These are phyloP conservation scores for Cydia fagiglandana DNA, from an alignment of 1,140 invertebrate genomes.

Conservation along the genomic window DNA sequence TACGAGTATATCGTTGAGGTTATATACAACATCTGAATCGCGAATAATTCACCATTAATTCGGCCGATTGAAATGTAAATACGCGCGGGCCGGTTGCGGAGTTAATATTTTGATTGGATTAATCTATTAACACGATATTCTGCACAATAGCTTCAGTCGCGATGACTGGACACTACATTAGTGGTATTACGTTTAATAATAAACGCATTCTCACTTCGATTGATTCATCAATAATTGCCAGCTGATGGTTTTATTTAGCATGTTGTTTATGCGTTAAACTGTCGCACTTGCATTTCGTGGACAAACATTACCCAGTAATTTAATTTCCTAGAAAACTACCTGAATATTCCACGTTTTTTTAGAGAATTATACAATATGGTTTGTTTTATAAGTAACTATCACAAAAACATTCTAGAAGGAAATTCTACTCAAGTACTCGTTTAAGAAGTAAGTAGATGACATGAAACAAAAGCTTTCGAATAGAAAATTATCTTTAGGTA, in stretches of 20 bases:
- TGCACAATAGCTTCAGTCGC: slow-evolving; percentile 55
- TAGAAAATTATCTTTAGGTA: no score
- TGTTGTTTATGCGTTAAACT: neutral
- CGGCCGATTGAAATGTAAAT: slow-evolving; percentile 71
- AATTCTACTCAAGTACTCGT: no score
- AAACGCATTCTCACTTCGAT: slow-evolving; percentile 26
- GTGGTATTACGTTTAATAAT: slow-evolving; percentile 35
- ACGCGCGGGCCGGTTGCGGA: slow-evolving; percentile 62
- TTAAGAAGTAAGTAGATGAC: no score
- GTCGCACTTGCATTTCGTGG: neutral
- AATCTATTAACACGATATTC: slow-evolving; percentile 74
- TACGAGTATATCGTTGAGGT: slow-evolving; percentile 5
- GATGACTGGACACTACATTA: slow-evolving; percentile 32
- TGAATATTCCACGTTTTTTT: no score
- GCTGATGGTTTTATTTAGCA: neutral
- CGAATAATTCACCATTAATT: slow-evolving; percentile 52
- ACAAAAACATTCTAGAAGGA: no score
- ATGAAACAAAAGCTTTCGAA: no score
- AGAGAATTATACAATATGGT: no score
- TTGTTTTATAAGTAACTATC: no score
- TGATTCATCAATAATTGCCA: slow-evolving; percentile 10
- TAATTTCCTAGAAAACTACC: neutral
- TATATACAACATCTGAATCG: slow-evolving; percentile 51
- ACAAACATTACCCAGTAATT: neutral
- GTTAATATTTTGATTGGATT: slow-evolving; percentile 77